Percentiles rank a stretch among this genome's conserved stretches.
Evolutionary conservation across 30 jellyfish, hydroid and myxozoan species (phyloP).

Genomic region (Clytia hemisphaerica): DNA sequence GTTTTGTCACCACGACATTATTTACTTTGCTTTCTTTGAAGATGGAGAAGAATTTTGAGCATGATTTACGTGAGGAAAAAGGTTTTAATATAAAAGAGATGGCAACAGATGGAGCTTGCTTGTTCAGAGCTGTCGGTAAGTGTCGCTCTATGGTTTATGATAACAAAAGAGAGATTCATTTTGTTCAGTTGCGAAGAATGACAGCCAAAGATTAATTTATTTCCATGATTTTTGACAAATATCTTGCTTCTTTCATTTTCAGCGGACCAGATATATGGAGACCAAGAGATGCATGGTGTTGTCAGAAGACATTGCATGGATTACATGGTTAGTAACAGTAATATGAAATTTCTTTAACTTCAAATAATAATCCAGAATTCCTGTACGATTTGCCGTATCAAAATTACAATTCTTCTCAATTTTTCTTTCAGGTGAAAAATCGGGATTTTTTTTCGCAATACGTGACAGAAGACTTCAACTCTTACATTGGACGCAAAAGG

Average conservation of each 20-base stretch:
- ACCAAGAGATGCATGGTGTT: conserved; percentile 95
- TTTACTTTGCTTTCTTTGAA: conserved; percentile 13
- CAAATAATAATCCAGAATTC: neutral
- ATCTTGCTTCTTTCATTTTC: conserved; percentile 5
- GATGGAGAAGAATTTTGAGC: conserved; percentile 80
- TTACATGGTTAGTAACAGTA: conserved; percentile 58
- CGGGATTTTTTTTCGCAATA: conserved; percentile 87
- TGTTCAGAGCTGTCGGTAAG: conserved; percentile 98
- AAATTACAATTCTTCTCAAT: neutral
- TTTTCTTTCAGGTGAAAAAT: conserved; percentile 50
- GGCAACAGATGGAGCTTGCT: conserved; percentile 99
- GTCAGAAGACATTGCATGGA: conserved; percentile 95
- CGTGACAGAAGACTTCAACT: conserved; percentile 83
- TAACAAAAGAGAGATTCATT: too few relatives aligned
- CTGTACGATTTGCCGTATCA: neutral
- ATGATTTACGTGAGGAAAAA: conserved; percentile 55
- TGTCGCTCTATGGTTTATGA: too few relatives aligned
- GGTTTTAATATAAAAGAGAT: conserved; percentile 79
- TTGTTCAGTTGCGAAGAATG: too few relatives aligned
- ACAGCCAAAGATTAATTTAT: too few relatives aligned
- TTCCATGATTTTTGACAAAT: neutral
- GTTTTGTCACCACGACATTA: neutral
- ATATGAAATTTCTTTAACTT: neutral
- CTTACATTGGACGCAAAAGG: conserved; percentile 78
- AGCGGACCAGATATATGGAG: conserved; percentile 98